Evolutionary conservation across 2,797 vertebrate species (phyloP), one percentile per base, ranked within the genome.

Genomic region (Salmo trutta): DNA sequence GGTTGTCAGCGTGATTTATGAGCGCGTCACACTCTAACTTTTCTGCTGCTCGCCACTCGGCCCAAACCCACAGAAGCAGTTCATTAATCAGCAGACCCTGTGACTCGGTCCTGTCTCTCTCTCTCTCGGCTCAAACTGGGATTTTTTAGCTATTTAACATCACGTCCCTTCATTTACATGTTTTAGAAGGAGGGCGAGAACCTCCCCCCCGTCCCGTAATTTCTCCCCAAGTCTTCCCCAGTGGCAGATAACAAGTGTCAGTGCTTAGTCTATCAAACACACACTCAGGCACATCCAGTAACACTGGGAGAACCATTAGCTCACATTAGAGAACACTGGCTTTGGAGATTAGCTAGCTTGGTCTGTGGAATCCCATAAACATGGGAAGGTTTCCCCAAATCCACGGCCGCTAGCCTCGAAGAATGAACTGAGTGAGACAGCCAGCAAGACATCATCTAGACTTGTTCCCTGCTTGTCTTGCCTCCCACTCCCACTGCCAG

Each of bases 1-100:
- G 92, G 93, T 93, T 97, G 96, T 97, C 97, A 97, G 87, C 83
- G 94, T 98, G 97, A 99, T 99, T 98, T 97, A 98, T 97, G 96
- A 96, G 95, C 90, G 92, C 91, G 95, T 91, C 93, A 91, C 7
- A 90, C 91, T 93, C 78, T 96, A 97, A 95, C 97, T 79, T 53
- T 72, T 16, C 95, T 47, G 41, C 41, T 47, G 41, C 41, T 47
- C 89, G 76, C 93, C 91, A 29, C 65, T 66, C 93, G 91, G 93
- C 93, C 79, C 91, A 95, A 95, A 94, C 93, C 90, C 36, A 90
- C 89, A 89, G 92, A 91, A 95, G 91, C 92, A 93, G 92, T 96
- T 96, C 95, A 95, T 96, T 98, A 98, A 96, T 89, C 93, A 95
- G 95, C 29, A 84, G 91, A 91, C 92, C 90, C 93, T 84, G 81